Conservation (phyloP, 2,888 invertebrate species). For the Teleiodes luculella region DNA sequence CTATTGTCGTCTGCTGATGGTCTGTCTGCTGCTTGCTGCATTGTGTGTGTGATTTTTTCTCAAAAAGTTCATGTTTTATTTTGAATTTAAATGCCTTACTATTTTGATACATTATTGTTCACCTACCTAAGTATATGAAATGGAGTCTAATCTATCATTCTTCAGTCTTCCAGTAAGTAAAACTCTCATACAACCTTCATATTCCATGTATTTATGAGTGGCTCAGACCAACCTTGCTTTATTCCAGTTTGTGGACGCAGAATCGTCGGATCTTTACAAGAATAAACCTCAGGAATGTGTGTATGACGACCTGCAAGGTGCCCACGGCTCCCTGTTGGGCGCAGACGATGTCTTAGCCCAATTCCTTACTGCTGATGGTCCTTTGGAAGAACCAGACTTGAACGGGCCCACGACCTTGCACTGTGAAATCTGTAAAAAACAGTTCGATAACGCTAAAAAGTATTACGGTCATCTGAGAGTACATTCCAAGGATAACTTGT, state of each 20-base stretch:
- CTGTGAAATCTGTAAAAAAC: conserved; percentile 67
- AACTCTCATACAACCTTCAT: conserved; percentile 3
- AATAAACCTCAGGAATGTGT: conserved; percentile 43
- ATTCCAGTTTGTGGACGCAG: conserved; percentile 59
- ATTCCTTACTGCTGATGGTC: conserved; percentile 62
- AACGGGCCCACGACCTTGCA: conserved; percentile 66
- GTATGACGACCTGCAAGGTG: conserved; percentile 48
- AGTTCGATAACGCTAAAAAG: conserved; percentile 69
- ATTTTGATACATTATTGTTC: not conserved
- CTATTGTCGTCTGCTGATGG: too few relatives aligned
- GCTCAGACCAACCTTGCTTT: not conserved
- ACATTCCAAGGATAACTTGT: conserved; percentile 67
- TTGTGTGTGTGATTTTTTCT: too few relatives aligned
- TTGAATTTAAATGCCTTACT: too few relatives aligned
- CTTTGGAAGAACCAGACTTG: conserved; percentile 64
- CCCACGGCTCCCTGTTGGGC: conserved; percentile 46
- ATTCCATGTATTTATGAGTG: not conserved
- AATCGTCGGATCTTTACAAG: conserved; percentile 45
- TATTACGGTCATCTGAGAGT: conserved; percentile 70
- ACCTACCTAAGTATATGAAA: conserved; percentile 19
- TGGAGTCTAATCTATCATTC: conserved; percentile 61
- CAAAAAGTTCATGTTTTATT: too few relatives aligned
- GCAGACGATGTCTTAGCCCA: conserved; percentile 65
- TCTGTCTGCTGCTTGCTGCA: too few relatives aligned
- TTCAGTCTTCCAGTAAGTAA: conserved; percentile 63